Evolutionary conservation across 1,140 invertebrate genomes (phyloP).

Genomic region (Stegodyphus mimosarum): DNA sequence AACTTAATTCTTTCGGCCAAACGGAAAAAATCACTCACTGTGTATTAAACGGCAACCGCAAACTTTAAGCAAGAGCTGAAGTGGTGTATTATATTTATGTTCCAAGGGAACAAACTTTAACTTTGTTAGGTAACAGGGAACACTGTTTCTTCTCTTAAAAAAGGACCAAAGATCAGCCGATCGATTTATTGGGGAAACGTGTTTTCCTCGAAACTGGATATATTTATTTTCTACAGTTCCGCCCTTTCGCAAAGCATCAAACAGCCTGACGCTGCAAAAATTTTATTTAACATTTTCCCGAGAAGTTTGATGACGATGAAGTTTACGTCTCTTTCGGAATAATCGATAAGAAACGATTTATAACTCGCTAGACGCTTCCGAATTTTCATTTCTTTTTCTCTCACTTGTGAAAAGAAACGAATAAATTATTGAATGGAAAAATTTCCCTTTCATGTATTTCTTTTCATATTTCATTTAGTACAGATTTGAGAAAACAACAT

Average conservation of each 20-base stretch:
- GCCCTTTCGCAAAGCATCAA: conserved; percentile 17
- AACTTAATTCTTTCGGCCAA: no score
- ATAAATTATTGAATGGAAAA: no score
- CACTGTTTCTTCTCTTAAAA: conserved; percentile 30
- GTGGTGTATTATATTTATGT: no score
- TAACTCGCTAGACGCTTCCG: background rate
- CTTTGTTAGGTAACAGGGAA: conserved; percentile 14
- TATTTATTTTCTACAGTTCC: conserved; percentile 42
- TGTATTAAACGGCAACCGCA: no score
- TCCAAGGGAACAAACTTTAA: conserved; percentile 33
- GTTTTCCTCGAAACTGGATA: conserved; percentile 44
- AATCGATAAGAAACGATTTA: conserved; percentile 21
- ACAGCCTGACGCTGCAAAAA: conserved; percentile 32
- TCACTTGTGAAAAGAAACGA: no score
- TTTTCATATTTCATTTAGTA: no score
- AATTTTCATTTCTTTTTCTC: background rate
- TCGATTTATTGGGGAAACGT: conserved; percentile 54
- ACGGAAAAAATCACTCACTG: no score
- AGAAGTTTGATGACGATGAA: conserved; percentile 45
- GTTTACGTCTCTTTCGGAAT: conserved; percentile 8
- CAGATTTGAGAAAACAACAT: no score
- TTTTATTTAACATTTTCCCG: conserved; percentile 42
- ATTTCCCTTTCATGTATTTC: no score
- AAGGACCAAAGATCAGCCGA: conserved; percentile 31
- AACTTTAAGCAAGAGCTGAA: no score